Evolutionary conservation across 1,140 invertebrate species (phyloP), one percentile per base, ranked within the genome.

Genomic region (Trachymyrmex septentrionalis): DNA sequence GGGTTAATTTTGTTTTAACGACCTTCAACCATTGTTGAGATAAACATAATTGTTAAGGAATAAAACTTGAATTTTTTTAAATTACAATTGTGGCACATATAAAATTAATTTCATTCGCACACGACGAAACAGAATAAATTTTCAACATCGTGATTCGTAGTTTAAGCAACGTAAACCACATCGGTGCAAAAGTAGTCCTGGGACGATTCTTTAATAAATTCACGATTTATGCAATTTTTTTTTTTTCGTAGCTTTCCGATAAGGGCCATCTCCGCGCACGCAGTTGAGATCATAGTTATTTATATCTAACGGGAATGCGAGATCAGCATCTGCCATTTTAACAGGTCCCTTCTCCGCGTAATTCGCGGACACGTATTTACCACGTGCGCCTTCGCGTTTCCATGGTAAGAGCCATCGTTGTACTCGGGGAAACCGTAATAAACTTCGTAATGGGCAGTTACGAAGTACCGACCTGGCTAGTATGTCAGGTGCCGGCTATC

Each of bases 391-490:
- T 81, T 73, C 73, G 63, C 87, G 75, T 78, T 87, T 85, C 48
- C 86, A 88, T 86, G 77, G 78, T 61, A 48, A 53, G 50, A 80
- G 55, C 76, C 19, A 44, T n/a, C 85, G 78, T 66, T 71, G 69
- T 72, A 87, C 84, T 75, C 88, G 24, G 86, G 87, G 91, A 93
- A 93, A 94, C 90, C 92, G 92, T 92, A 93, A 93, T 93, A 93
- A 94, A 93, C 87, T 92, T 89, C 89, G 92, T 93, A 93, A 93
- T 93, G 89, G 93, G 90, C 89, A 92, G 93, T 93, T 93, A 93
- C 91, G 88, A 88, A 76, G 85, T 76, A 75, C 38, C 71, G 85
- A 86, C 69, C 66, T 71, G 69, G 69, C 48, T 14, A 61, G 34
- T 71, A 78, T 61, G 91, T 93, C 91, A 92, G 92, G 91, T 93